Conservation (phyloP, 1,140 invertebrate species). For the Diploscapter pachys region DNA sequence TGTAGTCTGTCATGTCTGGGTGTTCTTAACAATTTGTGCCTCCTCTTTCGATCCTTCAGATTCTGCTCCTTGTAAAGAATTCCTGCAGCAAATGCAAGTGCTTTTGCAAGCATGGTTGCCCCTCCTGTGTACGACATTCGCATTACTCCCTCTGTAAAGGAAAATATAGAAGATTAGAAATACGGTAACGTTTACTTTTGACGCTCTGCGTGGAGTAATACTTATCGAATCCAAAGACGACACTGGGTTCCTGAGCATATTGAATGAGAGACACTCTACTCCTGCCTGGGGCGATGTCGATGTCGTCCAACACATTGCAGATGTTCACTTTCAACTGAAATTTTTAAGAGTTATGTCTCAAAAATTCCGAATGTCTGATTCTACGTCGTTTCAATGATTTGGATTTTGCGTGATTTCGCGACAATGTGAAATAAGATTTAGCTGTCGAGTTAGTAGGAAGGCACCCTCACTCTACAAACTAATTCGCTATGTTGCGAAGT, state of each 20-base stretch:
- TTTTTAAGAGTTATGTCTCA: not conserved
- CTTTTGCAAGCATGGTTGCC: slow-evolving; percentile 52
- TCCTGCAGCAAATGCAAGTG: slow-evolving; percentile 50
- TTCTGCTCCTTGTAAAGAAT: slow-evolving; percentile 53
- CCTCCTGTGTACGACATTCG: slow-evolving; percentile 51
- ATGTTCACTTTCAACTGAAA: slow-evolving; percentile 43
- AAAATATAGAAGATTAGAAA: slow-evolving; percentile 1
- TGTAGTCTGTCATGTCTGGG: slow-evolving; percentile 50
- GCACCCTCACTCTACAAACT: no score
- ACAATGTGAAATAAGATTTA: not conserved
- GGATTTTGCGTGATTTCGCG: no score
- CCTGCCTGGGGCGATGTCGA: slow-evolving; percentile 49
- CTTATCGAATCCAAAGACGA: slow-evolving; percentile 48
- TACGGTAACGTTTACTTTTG: slow-evolving; percentile 30
- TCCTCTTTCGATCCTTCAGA: slow-evolving; percentile 43
- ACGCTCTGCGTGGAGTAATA: slow-evolving; percentile 40
- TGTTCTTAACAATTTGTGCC: slow-evolving; percentile 45
- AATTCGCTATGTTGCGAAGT: no score
- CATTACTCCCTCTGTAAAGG: slow-evolving; percentile 41
- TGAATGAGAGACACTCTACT: slow-evolving; percentile 45
- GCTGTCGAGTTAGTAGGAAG: not conserved
- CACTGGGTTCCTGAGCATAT: slow-evolving; percentile 45
- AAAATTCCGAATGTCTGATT: no score
- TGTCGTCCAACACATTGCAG: slow-evolving; percentile 37
- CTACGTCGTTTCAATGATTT: no score